Evolutionary conservation across 2,888 invertebrate species (phyloP), one percentile per base, ranked within the genome.

Genomic region (Coecobrya sp.): DNA sequence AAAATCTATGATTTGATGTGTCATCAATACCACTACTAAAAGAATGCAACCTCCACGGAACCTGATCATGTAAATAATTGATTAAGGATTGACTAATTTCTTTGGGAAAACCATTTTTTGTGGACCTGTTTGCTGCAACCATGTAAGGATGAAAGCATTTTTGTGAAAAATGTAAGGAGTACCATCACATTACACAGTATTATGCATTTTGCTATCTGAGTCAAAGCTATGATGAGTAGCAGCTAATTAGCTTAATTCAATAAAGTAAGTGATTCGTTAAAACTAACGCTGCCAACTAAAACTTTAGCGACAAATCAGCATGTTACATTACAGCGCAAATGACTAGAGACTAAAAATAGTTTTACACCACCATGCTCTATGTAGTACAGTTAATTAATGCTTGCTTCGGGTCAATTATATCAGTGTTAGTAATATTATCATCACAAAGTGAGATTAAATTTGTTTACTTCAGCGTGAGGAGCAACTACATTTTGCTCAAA

Each of bases 351-450:
- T 79, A 81, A 10, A 59, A 81, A 84, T 62, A 22, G 10, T 19
- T 36, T 0, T 27, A 82, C 59, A 65, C 62, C 62, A 84, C 84
- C 65, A 84, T 84, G 84, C 82, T 59, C 84, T 65, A 84, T 62
- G 62, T 42, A 59, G n/a, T 25, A 81, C 52, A 62, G 42, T 65
- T 19, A 84, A 85, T 91, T 86, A 91, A 86, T 91, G 86, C 91
- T 91, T 92, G 92, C 92, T 92, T 88, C 92, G 92, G 92, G 92
- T 92, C 92, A 92, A 87, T 92, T 87, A 68, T 70, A 86, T 92
- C 65, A 19, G 86, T 87, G 92, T 92, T 92, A 92, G 92, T 92
- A 88, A 62, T 85, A 84, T 88, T 84, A 91, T 68, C 55, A 85
- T 89, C 89, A 89, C 90, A 90, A 42, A 84, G 76, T 86, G 81